These are phyloP conservation scores for Ectemnius lituratus DNA, from an alignment of 2,888 invertebrate genomes.

Conservation along the genomic window DNA sequence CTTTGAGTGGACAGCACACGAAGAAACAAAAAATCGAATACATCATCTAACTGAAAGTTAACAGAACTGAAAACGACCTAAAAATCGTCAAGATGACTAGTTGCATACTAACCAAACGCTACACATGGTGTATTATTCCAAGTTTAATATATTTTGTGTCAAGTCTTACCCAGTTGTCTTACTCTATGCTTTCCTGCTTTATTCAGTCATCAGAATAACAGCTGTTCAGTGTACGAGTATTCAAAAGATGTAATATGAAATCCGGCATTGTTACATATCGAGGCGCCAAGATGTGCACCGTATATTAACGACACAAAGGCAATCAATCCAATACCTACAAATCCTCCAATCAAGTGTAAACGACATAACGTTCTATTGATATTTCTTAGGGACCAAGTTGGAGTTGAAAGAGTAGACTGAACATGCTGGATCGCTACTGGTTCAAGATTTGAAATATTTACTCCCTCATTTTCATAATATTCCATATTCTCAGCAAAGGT, in stretches of 20 bases:
- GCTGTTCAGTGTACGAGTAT: conserved; percentile 42
- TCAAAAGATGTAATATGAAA: conserved; percentile 44
- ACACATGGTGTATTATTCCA: conserved; percentile 73
- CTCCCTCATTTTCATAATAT: no score
- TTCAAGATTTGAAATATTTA: no score
- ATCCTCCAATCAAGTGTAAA: no score
- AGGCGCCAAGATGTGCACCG: conserved; percentile 61
- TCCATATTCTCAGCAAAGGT: no score
- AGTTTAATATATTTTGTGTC: conserved; percentile 76
- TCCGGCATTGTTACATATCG: conserved; percentile 59
- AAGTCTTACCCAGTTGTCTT: conserved; percentile 67
- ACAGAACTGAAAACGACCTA: conserved; percentile 41
- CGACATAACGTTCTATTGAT: no score
- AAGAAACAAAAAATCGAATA: conserved; percentile 19
- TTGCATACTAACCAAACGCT: conserved; percentile 65
- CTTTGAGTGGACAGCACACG: conserved; percentile 15
- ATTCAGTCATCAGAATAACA: conserved; percentile 41
- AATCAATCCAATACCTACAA: conserved; percentile 56
- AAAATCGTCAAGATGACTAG: conserved; percentile 57
- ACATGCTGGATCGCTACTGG: no score
- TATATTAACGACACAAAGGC: conserved; percentile 58
- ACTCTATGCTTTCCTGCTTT: conserved; percentile 21
- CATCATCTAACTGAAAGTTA: conserved; percentile 26
- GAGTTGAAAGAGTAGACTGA: no score
- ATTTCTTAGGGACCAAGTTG: no score